phyloP scores from a whole-genome alignment of 2,888 invertebrate genomes.

The Ennomos fuscantarius region DNA sequence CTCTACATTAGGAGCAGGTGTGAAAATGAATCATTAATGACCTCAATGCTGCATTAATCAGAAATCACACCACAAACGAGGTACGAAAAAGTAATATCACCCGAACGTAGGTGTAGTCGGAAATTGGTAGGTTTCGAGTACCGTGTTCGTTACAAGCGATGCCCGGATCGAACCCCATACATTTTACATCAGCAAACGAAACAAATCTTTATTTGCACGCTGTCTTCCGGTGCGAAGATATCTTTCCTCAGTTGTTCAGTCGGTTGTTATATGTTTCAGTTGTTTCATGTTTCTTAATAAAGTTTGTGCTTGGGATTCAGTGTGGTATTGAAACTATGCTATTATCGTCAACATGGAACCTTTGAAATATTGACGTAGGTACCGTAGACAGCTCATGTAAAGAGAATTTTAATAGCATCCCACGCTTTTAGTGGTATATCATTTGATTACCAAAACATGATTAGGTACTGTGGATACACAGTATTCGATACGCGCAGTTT shows the following conservation, averaged over 20 bases:
- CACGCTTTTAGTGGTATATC: no score
- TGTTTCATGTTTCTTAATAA: conserved; percentile 10
- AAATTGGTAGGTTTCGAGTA: conserved; percentile 32
- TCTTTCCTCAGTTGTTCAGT: conserved; percentile 22
- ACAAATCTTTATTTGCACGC: conserved; percentile 46
- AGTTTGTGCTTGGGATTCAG: background rate
- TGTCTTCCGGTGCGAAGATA: conserved; percentile 28
- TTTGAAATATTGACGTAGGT: no score
- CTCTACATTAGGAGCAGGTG: conserved; percentile 2
- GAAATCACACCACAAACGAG: conserved; percentile 22
- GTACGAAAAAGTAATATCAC: conserved; percentile 23
- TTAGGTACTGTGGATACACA: no score
- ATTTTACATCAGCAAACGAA: conserved; percentile 60
- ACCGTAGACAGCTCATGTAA: no score
- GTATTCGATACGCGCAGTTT: no score
- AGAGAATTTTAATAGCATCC: no score
- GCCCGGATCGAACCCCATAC: conserved; percentile 49
- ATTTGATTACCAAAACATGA: no score
- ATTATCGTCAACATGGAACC: no score
- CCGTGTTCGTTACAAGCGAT: conserved; percentile 19
- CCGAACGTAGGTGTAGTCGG: conserved; percentile 30
- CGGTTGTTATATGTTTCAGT: conserved; percentile 18
- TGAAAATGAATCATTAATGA: conserved; percentile 15
- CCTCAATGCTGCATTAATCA: conserved; percentile 11
- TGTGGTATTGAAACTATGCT: no score